A percentile compares a stretch with the other conserved stretches of the same genome.
These are phyloP conservation scores for Sphyrna mokarran DNA, from an alignment of 2,113 vertebrate species.

Conservation along the genomic window DNA sequence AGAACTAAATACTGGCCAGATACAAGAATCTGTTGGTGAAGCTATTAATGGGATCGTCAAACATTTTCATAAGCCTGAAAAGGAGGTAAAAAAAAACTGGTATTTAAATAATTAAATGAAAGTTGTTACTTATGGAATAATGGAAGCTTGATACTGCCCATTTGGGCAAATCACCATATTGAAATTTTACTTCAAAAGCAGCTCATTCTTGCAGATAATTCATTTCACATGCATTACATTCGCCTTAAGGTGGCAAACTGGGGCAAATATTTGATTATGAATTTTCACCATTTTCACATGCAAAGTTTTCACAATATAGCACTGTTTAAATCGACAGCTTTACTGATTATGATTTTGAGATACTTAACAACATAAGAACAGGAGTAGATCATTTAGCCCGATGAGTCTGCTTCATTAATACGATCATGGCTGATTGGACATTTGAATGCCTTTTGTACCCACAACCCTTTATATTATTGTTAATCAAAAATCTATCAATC, in stretches of 20 bases:
- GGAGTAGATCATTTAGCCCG: too few relatives aligned
- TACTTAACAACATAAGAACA: not conserved
- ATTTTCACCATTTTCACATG: too few relatives aligned
- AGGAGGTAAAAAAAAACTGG: conserved; percentile 74
- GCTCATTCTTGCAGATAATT: not conserved
- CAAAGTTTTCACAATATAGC: not conserved
- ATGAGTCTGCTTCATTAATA: too few relatives aligned
- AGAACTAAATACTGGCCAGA: conserved; percentile 97
- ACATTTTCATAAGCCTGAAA: conserved; percentile 97
- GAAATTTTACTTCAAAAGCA: not conserved
- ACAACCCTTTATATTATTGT: too few relatives aligned
- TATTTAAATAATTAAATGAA: conserved; percentile 9
- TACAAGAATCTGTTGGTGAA: conserved; percentile 97
- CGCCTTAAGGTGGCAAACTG: too few relatives aligned
- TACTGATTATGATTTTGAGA: not conserved
- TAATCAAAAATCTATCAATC: too few relatives aligned
- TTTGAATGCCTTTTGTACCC: too few relatives aligned
- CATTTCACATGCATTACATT: too few relatives aligned
- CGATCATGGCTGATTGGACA: too few relatives aligned
- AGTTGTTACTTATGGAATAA: not conserved
- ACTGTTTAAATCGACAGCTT: not conserved
- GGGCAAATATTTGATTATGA: too few relatives aligned
- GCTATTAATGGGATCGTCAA: conserved; percentile 98
- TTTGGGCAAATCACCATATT: not conserved
- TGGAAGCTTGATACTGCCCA: not conserved